phyloP scores from a whole-genome alignment of 2,113 vertebrate species.

The Sinocyclocheilus anophthalmus region DNA sequence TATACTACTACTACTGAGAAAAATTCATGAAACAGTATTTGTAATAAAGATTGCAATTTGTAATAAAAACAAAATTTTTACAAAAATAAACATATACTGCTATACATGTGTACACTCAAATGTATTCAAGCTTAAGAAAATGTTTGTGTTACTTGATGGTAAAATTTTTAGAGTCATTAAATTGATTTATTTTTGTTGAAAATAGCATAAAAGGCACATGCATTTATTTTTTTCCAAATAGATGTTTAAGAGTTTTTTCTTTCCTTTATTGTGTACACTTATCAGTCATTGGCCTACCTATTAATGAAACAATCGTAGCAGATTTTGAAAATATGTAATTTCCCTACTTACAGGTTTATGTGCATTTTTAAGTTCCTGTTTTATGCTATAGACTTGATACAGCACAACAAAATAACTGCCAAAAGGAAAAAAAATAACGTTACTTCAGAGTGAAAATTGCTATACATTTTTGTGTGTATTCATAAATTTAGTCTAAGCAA shows the following conservation, averaged over 20 bases:
- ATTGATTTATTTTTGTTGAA: background rate
- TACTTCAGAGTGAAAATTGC: background rate
- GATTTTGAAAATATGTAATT: background rate
- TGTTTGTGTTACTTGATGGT: background rate
- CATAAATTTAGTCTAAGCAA: background rate
- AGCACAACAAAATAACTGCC: background rate
- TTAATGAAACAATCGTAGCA: background rate
- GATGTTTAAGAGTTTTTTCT: background rate
- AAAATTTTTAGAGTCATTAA: background rate
- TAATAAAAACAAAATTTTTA: background rate
- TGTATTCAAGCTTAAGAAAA: background rate
- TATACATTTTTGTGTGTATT: constrained; percentile 11
- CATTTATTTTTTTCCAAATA: background rate
- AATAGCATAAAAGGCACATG: background rate
- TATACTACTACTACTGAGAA: background rate
- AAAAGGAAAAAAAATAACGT: background rate
- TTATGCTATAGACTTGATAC: background rate
- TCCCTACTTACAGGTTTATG: background rate
- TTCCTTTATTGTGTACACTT: background rate
- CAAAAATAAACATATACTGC: too few species aligned
- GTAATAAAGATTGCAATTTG: background rate
- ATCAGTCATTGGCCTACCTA: background rate
- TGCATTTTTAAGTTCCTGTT: background rate
- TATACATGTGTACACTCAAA: background rate
- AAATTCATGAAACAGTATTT: background rate